phyloP scores from a whole-genome alignment of 2,888 invertebrate species.

The Lamellibrachia satsuma region DNA sequence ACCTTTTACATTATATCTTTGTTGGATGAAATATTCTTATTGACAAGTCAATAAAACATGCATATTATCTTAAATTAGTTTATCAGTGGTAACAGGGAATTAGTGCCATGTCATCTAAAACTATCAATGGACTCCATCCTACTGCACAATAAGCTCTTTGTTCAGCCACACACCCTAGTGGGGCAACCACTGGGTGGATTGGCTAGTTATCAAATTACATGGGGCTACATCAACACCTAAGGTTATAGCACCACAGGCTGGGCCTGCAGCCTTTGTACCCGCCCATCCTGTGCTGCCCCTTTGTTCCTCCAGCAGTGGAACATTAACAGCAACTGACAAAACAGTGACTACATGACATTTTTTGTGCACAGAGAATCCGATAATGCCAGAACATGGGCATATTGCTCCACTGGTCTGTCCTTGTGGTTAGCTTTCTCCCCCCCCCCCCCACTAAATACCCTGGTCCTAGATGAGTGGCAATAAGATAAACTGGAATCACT shows the following conservation, averaged over 20 bases:
- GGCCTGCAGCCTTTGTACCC: neutral
- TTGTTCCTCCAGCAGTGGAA: too few species aligned
- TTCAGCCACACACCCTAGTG: neutral
- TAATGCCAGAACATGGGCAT: neutral
- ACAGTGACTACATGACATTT: neutral
- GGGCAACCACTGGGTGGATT: neutral
- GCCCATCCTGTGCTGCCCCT: neutral
- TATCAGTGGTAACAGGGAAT: neutral
- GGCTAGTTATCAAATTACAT: neutral
- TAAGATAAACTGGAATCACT: conserved; percentile 6
- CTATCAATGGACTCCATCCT: neutral
- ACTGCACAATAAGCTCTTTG: neutral
- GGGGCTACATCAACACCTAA: neutral
- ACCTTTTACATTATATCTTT: neutral
- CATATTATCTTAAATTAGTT: neutral
- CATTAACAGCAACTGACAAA: neutral
- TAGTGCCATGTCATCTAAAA: neutral
- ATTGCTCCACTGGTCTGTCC: neutral
- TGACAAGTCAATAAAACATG: neutral
- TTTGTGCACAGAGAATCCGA: neutral
- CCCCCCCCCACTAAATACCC: neutral
- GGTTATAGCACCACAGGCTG: neutral
- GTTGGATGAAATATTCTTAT: neutral
- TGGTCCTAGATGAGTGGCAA: neutral
- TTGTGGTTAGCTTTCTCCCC: neutral